phyloP scores from a whole-genome alignment of 53 echinoderm and acorn worm genomes.

The Mesocentrotus franciscanus region DNA sequence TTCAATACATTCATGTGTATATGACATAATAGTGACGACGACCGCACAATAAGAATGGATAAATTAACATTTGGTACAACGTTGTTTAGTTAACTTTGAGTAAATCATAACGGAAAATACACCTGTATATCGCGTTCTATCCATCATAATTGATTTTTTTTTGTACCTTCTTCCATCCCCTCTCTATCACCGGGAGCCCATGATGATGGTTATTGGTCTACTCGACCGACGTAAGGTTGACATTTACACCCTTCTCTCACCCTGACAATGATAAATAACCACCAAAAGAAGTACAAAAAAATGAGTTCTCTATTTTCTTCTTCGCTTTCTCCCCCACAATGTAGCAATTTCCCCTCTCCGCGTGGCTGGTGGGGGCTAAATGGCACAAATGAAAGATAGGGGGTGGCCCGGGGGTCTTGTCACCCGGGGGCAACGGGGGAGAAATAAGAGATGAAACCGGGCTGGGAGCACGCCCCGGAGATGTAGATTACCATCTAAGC shows the following conservation, averaged over 20 bases:
- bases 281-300: not conserved
- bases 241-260: not conserved
- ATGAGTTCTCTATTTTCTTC: not conserved
- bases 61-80: too few species aligned
- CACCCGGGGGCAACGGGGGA: slow-evolving; percentile 47
- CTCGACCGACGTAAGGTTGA: not conserved
- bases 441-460: slow-evolving; percentile 21
- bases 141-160: not conserved
- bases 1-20: too few species aligned
- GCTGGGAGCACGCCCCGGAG: slow-evolving; percentile 54
- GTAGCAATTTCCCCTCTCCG: slow-evolving; percentile 43
- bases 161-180: not conserved
- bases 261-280: slow-evolving; percentile 14
- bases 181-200: not conserved
- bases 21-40: too few species aligned
- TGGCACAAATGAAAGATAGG: slow-evolving; percentile 25
- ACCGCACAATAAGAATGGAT: not conserved
- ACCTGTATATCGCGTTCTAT: not conserved
- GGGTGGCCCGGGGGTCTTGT: slow-evolving; percentile 11
- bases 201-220: not conserved
- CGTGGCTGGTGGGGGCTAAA: slow-evolving; percentile 33
- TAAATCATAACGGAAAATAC: not conserved
- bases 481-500: slow-evolving; percentile 46
- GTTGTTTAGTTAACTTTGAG: not conserved
- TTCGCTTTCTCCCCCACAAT: slow-evolving; percentile 3